Evolutionary conservation across 2,797 vertebrate genomes (phyloP).

Genomic region (Acomys russatus): DNA sequence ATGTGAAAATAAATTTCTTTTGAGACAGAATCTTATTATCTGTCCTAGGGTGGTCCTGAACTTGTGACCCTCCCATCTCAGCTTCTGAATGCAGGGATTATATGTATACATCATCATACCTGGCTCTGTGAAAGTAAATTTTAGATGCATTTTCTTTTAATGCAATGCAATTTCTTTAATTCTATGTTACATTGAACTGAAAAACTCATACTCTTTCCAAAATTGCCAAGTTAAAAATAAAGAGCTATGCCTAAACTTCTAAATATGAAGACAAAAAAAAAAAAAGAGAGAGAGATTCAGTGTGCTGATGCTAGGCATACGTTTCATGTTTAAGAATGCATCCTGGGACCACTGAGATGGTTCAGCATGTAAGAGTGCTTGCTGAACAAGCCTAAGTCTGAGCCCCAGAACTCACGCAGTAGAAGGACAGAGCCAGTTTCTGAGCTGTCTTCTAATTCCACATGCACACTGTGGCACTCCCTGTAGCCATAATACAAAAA

Average conservation of each 20-base stretch:
- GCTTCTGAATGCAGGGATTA: neutral
- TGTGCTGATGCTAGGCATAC: constrained; percentile 22
- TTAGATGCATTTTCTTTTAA: constrained; percentile 49
- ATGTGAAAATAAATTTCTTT: neutral
- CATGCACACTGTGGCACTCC: neutral
- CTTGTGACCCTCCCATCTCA: neutral
- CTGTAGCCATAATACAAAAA: neutral
- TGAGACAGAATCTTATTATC: neutral
- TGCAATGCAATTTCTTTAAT: constrained; percentile 44
- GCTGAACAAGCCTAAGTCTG: neutral
- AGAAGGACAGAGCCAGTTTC: neutral
- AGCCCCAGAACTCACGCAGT: neutral
- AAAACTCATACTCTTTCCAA: constrained; percentile 46
- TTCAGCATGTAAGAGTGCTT: neutral
- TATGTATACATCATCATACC: neutral
- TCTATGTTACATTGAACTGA: constrained; percentile 55
- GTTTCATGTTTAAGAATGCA: constrained; percentile 37
- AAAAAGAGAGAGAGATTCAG: no score
- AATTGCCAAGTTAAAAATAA: constrained; percentile 59
- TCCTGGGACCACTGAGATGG: neutral
- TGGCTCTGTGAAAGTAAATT: neutral
- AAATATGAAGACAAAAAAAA: constrained; percentile 51
- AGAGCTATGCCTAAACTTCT: neutral
- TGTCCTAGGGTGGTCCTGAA: neutral
- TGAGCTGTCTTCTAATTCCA: neutral